phyloP scores from a whole-genome alignment of 2,888 invertebrate species.

The Catocala fraxini region DNA sequence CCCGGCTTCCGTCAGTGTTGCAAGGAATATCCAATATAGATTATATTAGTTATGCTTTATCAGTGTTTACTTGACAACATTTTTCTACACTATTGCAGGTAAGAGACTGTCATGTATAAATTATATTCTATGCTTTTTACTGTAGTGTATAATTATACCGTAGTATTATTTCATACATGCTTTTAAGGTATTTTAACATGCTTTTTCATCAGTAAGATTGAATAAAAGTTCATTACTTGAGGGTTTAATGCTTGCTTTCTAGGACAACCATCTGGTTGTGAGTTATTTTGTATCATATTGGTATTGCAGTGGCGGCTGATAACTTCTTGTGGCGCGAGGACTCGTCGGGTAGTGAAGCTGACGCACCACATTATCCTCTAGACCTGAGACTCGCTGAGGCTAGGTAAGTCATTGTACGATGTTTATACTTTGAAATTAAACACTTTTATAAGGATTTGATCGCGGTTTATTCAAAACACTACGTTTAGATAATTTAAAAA shows the following conservation, averaged over 20 bases:
- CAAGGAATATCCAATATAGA: slow-evolving; percentile 63
- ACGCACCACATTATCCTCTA: slow-evolving; percentile 82
- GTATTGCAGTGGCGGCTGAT: slow-evolving; percentile 73
- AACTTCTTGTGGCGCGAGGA: slow-evolving; percentile 82
- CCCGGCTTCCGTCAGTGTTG: slow-evolving; percentile 67
- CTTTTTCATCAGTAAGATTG: slow-evolving; percentile 13
- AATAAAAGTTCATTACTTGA: not conserved
- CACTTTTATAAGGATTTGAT: too few species aligned
- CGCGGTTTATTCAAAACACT: too few species aligned
- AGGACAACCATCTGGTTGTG: not conserved
- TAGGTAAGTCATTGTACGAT: slow-evolving; percentile 60
- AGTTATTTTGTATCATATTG: slow-evolving; percentile 13
- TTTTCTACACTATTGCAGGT: slow-evolving; percentile 65
- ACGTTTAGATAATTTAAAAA: too few species aligned
- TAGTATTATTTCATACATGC: slow-evolving; percentile 79
- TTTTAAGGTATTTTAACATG: slow-evolving; percentile 46
- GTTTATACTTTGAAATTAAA: too few species aligned
- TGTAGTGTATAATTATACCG: slow-evolving; percentile 42
- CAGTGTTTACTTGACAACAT: slow-evolving; percentile 66
- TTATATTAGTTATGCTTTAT: slow-evolving; percentile 61
- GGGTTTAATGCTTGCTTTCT: slow-evolving; percentile 28
- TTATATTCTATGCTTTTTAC: slow-evolving; percentile 55
- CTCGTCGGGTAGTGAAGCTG: slow-evolving; percentile 83
- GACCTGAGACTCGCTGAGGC: slow-evolving; percentile 84
- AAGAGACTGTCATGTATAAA: slow-evolving; percentile 64